Conservation (phyloP, 2,113 vertebrate genomes). For the Nyctereutes procyonoides region DNA sequence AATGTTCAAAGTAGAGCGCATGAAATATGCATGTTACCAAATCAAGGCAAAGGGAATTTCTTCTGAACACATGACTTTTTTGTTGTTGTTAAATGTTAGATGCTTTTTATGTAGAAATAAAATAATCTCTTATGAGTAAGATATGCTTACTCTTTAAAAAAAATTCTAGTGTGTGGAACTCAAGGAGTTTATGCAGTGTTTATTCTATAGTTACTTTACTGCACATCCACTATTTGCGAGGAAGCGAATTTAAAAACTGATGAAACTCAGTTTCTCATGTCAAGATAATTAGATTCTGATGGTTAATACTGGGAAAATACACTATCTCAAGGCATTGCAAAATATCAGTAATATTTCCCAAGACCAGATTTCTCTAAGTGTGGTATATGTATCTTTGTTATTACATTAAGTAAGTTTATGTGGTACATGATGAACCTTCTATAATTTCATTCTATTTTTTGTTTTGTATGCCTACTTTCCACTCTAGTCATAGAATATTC, state of each 20-base stretch:
- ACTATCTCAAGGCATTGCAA: not conserved
- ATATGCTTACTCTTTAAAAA: not conserved
- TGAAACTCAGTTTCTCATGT: not conserved
- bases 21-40: conserved; percentile 77
- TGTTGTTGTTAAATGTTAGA: not conserved
- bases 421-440: not conserved
- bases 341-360: not conserved
- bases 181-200: not conserved
- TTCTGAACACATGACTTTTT: conserved; percentile 42
- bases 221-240: not conserved
- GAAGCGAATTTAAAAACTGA: conserved; percentile 3
- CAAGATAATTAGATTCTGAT: not conserved
- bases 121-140: conserved; percentile 6
- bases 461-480: not conserved
- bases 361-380: not conserved
- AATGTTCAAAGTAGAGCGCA: conserved; percentile 65
- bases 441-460: not conserved
- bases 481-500: not conserved
- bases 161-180: not conserved
- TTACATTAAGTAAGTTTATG: not conserved
- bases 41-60: conserved; percentile 38
- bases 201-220: not conserved
- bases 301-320: not conserved
- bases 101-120: conserved; percentile 59
- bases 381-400: not conserved